A percentile compares a stretch with the other conserved stretches of the same genome.
Evolutionary conservation across 2,113 vertebrate genomes (phyloP).

Genomic region (Ammodramus savannarum): DNA sequence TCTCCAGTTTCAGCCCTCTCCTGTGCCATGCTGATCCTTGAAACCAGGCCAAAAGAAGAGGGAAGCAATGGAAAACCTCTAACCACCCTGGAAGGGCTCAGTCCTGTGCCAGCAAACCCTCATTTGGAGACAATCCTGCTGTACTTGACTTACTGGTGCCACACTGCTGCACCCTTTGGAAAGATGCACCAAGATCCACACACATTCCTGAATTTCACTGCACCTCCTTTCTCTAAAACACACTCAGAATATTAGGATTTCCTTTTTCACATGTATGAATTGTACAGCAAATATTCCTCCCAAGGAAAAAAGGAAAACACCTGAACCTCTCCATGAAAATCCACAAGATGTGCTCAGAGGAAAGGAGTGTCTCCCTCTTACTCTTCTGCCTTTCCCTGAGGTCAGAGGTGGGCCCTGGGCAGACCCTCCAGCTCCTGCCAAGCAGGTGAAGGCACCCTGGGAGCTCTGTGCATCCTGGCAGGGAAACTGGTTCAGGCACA

Average conservation of each 20-base stretch:
- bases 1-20: not conserved
- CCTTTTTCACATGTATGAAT: not conserved
- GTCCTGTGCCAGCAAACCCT: not conserved
- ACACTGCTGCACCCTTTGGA: not conserved
- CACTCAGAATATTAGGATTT: not conserved
- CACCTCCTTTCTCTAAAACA: not conserved
- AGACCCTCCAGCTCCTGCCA: not conserved
- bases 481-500: not conserved
- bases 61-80: not conserved
- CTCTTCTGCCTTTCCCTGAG: not conserved
- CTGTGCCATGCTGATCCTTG: not conserved
- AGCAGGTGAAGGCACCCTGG: conserved; percentile 3
- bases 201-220: rapidly evolving
- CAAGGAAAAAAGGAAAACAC: not conserved
- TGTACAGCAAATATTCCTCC: not conserved
- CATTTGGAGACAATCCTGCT: not conserved
- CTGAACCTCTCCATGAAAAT: not conserved
- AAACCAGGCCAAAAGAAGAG: not conserved
- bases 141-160: not conserved
- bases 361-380: rapidly evolving
- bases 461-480: not conserved
- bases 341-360: not conserved
- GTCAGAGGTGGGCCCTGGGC: not conserved
- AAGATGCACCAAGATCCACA: not conserved
- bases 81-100: not conserved